Percentiles rank a stretch among this genome's conserved stretches.
Evolutionary conservation across 2,888 invertebrate species (phyloP).

Genomic region (Sturmia bella): DNA sequence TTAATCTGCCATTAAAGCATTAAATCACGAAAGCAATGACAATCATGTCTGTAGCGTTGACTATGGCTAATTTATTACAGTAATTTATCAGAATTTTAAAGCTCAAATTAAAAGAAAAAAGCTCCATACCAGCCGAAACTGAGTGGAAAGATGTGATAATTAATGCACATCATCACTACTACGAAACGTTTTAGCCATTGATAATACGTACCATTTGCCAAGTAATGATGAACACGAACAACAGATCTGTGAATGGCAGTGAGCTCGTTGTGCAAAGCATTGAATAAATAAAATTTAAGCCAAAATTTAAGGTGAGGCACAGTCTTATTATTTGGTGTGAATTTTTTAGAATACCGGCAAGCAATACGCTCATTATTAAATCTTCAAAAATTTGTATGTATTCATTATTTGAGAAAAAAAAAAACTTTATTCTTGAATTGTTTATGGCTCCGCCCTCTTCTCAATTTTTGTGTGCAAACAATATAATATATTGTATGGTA

Average conservation of each 20-base stretch:
- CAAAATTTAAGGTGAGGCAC: constrained; percentile 16
- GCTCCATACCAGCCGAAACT: not conserved
- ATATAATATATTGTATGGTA: not conserved
- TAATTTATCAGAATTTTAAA: constrained; percentile 44
- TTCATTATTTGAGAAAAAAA: no score
- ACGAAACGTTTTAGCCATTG: not conserved
- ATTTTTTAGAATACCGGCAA: constrained; percentile 71
- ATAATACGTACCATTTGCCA: no score
- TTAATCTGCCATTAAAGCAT: not conserved
- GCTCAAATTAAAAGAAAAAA: constrained; percentile 29
- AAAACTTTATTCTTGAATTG: constrained; percentile 20
- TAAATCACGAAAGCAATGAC: constrained; percentile 25
- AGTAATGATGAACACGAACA: constrained; percentile 9
- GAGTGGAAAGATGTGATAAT: not conserved
- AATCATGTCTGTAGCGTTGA: constrained; percentile 18
- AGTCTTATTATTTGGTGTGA: not conserved
- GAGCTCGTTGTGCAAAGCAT: not conserved
- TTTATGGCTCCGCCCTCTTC: constrained; percentile 25
- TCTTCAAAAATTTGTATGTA: no score
- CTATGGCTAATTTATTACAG: constrained; percentile 45
- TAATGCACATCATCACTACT: constrained; percentile 15
- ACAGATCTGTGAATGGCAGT: no score
- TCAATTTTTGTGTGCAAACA: no score
- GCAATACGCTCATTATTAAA: constrained; percentile 22
- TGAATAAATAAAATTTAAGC: not conserved